These are phyloP conservation scores for Eutolmus rufibarbis DNA, from an alignment of 2,888 invertebrate genomes.

Conservation along the genomic window DNA sequence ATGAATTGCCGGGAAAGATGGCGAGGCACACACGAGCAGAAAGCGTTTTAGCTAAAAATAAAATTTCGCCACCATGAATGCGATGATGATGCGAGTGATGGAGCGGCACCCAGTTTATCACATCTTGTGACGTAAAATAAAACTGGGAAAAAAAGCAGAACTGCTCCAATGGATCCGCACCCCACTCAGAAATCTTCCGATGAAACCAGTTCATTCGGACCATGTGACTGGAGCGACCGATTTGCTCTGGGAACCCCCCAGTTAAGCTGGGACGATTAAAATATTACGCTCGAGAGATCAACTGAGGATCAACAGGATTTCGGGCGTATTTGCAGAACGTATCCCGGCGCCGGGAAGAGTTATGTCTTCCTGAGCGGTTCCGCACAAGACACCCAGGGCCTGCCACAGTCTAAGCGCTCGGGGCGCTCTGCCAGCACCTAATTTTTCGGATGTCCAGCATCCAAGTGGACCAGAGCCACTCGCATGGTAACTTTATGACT, in stretches of 20 bases:
- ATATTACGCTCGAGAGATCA: slow-evolving; percentile 51
- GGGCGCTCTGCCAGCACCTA: neutral
- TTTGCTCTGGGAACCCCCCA: slow-evolving; percentile 43
- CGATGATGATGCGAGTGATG: neutral
- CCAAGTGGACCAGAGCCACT: neutral
- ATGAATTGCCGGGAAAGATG: neutral
- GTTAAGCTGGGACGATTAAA: slow-evolving; percentile 49
- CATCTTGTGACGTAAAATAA: neutral
- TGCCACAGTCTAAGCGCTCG: neutral
- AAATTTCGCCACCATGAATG: neutral
- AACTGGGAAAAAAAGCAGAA: neutral
- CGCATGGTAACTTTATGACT: slow-evolving; percentile 13
- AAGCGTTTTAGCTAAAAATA: slow-evolving; percentile 3
- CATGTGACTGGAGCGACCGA: slow-evolving; percentile 36
- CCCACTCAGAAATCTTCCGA: neutral
- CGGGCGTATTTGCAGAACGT: slow-evolving; percentile 40
- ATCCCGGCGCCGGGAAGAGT: slow-evolving; percentile 4
- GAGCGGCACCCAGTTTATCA: neutral
- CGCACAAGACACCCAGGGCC: neutral
- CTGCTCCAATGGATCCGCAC: neutral
- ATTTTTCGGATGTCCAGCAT: neutral
- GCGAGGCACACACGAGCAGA: neutral
- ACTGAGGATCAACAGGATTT: slow-evolving; percentile 51
- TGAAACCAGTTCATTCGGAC: neutral
- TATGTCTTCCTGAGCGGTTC: neutral